These are phyloP conservation scores for Presbytis comata DNA, from an alignment of 2,797 vertebrate genomes.

Conservation along the genomic window DNA sequence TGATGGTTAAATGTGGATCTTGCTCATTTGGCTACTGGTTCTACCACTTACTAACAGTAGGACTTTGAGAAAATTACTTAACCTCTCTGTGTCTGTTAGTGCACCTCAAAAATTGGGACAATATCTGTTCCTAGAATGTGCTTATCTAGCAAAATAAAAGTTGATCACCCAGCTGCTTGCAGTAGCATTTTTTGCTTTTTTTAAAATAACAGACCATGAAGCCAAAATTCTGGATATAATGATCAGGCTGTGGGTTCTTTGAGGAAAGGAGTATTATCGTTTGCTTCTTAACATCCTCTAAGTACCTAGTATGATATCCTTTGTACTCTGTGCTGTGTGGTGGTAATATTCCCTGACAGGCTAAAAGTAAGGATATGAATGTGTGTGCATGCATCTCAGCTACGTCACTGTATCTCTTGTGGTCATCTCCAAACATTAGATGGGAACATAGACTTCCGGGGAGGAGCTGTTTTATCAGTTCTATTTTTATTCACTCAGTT, in stretches of 20 bases:
- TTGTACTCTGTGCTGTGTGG: not conserved
- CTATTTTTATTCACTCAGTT: not conserved
- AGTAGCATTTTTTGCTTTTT: not conserved
- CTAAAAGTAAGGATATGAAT: not conserved
- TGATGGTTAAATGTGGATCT: not conserved
- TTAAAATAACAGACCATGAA: not conserved
- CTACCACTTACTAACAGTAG: not conserved
- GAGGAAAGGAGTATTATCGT: not conserved
- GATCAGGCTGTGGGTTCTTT: not conserved
- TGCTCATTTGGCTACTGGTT: slow-evolving; percentile 53
- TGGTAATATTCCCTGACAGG: not conserved
- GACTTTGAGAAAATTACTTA: not conserved
- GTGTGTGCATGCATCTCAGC: not conserved
- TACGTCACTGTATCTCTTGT: not conserved
- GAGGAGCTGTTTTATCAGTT: too few relatives aligned
- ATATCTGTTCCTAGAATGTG: not conserved
- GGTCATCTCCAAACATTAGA: not conserved
- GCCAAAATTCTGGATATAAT: not conserved
- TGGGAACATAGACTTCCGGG: not conserved
- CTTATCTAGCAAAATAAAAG: not conserved
- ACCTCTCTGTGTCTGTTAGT: not conserved
- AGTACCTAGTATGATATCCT: too few relatives aligned
- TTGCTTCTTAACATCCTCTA: not conserved
- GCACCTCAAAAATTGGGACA: not conserved
- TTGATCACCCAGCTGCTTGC: not conserved